Percentiles rank a stretch among this genome's conserved stretches.
Conservation (phyloP, 2,797 vertebrate species). For the Nyctibius grandis region DNA sequence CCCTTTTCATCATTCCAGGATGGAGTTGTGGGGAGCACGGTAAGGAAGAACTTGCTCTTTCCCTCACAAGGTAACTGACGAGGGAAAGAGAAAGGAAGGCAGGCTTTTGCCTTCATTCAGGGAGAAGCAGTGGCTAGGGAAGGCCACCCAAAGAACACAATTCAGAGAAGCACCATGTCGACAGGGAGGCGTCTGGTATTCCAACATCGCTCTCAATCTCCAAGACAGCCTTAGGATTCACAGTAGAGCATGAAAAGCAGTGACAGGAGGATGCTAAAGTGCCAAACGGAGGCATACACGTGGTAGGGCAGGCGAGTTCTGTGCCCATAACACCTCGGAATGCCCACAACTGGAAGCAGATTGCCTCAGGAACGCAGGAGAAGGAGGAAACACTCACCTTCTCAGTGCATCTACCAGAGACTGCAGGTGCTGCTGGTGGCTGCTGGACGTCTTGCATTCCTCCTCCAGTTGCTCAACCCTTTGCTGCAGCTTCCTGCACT, state of each 20-base stretch:
- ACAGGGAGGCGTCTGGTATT: background rate
- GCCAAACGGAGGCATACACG: background rate
- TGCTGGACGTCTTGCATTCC: conserved; percentile 52
- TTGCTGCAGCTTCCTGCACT: conserved; percentile 71
- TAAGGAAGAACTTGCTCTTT: background rate
- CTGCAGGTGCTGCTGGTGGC: conserved; percentile 63
- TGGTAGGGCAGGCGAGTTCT: background rate
- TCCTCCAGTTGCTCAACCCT: conserved; percentile 68
- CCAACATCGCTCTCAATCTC: background rate
- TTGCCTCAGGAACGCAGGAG: background rate
- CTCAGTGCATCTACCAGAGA: conserved; percentile 65
- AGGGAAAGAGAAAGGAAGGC: background rate
- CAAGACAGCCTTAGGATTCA: background rate
- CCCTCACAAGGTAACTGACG: background rate
- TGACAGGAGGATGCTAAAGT: background rate
- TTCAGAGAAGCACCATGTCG: rapidly evolving
- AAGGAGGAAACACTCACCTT: conserved; percentile 36
- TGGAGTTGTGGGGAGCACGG: background rate
- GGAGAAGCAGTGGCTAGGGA: background rate
- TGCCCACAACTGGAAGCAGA: background rate
- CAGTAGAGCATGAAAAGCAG: background rate
- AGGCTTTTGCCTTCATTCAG: background rate
- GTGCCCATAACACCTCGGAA: background rate
- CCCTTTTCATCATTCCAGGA: background rate
- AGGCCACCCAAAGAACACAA: background rate